Conservation (phyloP, 2,797 vertebrate genomes). For the Catharus ustulatus region DNA sequence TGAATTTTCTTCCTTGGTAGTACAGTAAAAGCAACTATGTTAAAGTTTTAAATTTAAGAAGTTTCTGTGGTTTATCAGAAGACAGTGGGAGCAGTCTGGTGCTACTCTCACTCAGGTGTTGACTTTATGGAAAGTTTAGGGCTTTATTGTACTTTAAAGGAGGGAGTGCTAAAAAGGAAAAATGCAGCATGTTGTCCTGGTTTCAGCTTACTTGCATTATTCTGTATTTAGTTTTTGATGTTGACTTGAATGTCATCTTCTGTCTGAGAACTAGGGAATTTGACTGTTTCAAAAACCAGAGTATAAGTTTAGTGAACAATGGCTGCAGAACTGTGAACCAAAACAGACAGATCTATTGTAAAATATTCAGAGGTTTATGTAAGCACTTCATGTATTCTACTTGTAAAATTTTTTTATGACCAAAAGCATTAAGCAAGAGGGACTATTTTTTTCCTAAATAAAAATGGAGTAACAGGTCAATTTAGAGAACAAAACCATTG, state of each 20-base stretch:
- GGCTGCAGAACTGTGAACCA: not conserved
- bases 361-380: constrained; percentile 7
- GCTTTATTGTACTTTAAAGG: not conserved
- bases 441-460: not conserved
- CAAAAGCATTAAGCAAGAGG: not conserved
- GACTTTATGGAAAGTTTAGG: not conserved
- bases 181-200: not conserved
- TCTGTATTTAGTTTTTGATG: not conserved
- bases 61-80: not conserved
- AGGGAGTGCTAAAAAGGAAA: not conserved
- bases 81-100: not conserved
- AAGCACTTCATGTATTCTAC: not conserved
- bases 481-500: not conserved
- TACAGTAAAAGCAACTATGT: fast-evolving
- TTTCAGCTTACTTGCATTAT: not conserved
- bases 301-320: not conserved
- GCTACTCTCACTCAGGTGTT: not conserved
- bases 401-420: not conserved
- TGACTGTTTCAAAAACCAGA: not conserved
- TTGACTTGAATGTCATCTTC: not conserved
- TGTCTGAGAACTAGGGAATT: not conserved
- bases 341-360: not conserved
- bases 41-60: not conserved
- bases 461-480: not conserved
- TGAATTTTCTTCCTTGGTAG: not conserved